Percentiles rank a stretch among this genome's conserved stretches.
phyloP scores from a whole-genome alignment of 2,888 invertebrate species.

The Trisateles emortualis region DNA sequence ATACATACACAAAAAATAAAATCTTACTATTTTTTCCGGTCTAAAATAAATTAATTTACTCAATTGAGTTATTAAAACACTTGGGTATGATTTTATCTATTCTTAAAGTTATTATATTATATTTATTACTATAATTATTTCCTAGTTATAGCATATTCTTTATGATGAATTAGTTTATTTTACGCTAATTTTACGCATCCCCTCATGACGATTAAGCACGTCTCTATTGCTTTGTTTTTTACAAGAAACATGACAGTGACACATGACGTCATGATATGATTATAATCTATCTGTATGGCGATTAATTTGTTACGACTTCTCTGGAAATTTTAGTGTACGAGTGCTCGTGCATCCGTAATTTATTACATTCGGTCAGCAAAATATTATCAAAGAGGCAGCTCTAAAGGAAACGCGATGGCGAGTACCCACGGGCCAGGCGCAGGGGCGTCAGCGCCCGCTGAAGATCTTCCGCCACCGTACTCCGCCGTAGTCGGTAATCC shows the following conservation, averaged over 20 bases:
- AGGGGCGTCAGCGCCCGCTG: slow-evolving; percentile 61
- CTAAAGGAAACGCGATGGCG: slow-evolving; percentile 56
- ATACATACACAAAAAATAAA: too few relatives aligned
- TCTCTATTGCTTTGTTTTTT: background rate
- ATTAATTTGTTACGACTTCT: slow-evolving; percentile 26
- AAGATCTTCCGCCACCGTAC: slow-evolving; percentile 82
- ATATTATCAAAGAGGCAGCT: slow-evolving; percentile 1
- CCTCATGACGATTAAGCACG: background rate
- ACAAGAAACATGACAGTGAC: slow-evolving; percentile 38
- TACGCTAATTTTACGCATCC: too few relatives aligned
- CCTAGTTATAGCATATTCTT: too few relatives aligned
- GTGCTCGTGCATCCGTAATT: slow-evolving; percentile 2
- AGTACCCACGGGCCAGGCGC: slow-evolving; percentile 59
- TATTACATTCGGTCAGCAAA: slow-evolving; percentile 6
- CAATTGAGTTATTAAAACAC: too few relatives aligned
- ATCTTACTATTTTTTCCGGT: too few relatives aligned
- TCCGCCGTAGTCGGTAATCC: slow-evolving; percentile 78
- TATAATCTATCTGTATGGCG: slow-evolving; percentile 18
- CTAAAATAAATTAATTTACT: too few relatives aligned
- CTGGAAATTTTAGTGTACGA: slow-evolving; percentile 29
- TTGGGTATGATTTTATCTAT: too few relatives aligned
- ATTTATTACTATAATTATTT: too few relatives aligned
- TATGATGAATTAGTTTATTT: too few relatives aligned
- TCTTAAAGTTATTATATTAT: too few relatives aligned
- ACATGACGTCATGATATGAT: slow-evolving; percentile 49